Evolutionary conservation across 1,140 invertebrate genomes (phyloP), one percentile per base, ranked within the genome.

Genomic region (Mya arenaria): DNA sequence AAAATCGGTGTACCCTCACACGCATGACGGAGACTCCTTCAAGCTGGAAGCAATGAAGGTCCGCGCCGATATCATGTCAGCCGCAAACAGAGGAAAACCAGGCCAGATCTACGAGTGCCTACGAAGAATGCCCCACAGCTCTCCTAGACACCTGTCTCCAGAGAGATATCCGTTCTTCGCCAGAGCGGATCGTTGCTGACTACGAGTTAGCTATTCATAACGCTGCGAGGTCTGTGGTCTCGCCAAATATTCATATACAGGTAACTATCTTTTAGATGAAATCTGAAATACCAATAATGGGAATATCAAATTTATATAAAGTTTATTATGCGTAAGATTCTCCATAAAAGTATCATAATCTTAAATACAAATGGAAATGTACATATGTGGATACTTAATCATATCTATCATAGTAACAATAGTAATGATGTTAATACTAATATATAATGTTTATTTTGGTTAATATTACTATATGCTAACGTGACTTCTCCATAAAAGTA

Each of bases 271-370:
- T 58, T 28, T 58, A 58, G n/a, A 58, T 8, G n/a, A 58, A 58
- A 58, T 58, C 55, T 58, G 55, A 58, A 58, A 58, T 58, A 58
- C 30, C n/a, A 8, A 58, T 23, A 58, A 58, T 58, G n/a, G 55
- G 55, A 58, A 6, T 58, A 58, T n/a, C 55, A 58, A 58, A 58
- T 58, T 58, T 58, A 58, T 58, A 58, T 58, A 8, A 58, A 58
- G 55, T n/a, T 58, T 58, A 58, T 58, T 58, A 58, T 58, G 55
- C 55, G n/a, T 8, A 58, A 58, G 55, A 58, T 58, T 58, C 55
- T 58, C n/a, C 30, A 58, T 58, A 8, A 58, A 58, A n/a, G n/a
- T 58, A 58, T 58, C 55, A 58, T 58, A 58, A n/a, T 58, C 55
- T 58, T n/a, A 58, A 58, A 58, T 58, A 58, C 55, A 58, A n/a